These are phyloP conservation scores for Hipposideros larvatus DNA, from an alignment of 2,797 vertebrate genomes.

Conservation along the genomic window DNA sequence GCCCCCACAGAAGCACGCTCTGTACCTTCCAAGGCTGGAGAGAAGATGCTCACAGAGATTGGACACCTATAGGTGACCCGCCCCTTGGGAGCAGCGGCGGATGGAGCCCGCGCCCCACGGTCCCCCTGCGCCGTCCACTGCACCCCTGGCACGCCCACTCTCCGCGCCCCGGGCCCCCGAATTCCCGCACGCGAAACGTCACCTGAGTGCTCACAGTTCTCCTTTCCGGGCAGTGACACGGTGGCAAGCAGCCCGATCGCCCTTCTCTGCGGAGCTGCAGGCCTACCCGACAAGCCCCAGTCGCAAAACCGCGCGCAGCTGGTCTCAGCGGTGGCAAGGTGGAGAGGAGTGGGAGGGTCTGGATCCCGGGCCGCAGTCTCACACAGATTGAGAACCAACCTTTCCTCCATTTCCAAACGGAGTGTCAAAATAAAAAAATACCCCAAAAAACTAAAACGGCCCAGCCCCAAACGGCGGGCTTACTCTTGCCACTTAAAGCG, in stretches of 20 bases:
- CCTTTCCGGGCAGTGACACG: accelerated
- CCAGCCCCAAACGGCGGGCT: neutral
- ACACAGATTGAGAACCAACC: neutral
- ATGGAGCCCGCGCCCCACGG: neutral
- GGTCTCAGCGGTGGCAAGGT: neutral
- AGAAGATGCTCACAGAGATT: neutral
- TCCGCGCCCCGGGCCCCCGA: accelerated
- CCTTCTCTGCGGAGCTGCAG: neutral
- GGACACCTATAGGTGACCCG: neutral
- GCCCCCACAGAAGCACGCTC: neutral
- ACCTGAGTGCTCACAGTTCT: neutral
- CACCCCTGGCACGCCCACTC: neutral
- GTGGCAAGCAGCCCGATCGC: neutral
- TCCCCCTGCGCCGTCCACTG: accelerated
- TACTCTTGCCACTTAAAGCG: neutral
- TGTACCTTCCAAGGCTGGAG: neutral
- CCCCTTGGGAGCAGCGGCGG: neutral
- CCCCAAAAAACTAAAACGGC: too few relatives aligned
- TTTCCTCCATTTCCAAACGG: neutral
- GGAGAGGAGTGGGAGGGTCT: neutral
- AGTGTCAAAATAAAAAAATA: neutral
- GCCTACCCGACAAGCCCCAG: neutral
- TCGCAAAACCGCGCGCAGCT: neutral
- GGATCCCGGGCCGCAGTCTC: accelerated
- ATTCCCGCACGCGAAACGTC: accelerated